Percentiles rank a stretch among this genome's conserved stretches.
Conservation (phyloP, 1,140 invertebrate genomes). For the Drosophila triauraria region DNA sequence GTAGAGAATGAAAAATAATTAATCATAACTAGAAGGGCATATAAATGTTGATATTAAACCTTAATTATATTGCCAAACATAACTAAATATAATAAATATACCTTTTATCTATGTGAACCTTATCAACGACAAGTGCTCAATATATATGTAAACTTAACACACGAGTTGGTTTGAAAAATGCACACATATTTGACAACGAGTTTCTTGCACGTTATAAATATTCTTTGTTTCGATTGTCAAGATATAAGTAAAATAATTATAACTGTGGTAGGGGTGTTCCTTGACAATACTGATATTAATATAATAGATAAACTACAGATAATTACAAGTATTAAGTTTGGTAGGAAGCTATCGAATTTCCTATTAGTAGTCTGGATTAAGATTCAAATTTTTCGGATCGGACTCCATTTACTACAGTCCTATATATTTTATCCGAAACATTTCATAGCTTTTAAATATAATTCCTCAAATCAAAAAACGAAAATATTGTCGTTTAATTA, state of each 20-base stretch:
- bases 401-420: not conserved
- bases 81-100: constrained; percentile 28
- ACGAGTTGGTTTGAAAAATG: constrained; percentile 77
- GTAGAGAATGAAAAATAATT: constrained; percentile 51
- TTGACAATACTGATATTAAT: no score
- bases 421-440: not conserved
- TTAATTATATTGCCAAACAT: constrained; percentile 30
- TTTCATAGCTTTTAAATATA: not conserved
- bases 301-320: no score
- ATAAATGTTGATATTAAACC: constrained; percentile 50
- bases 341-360: no score
- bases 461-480: not conserved
- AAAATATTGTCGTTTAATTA: not conserved
- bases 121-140: constrained; percentile 36
- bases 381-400: not conserved
- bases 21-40: constrained; percentile 52
- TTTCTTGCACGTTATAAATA: constrained; percentile 74
- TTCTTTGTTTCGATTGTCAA: constrained; percentile 51
- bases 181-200: constrained; percentile 80
- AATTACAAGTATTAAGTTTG: not conserved
- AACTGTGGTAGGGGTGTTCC: constrained; percentile 41
- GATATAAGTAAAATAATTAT: constrained; percentile 5
- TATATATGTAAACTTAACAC: constrained; percentile 52
- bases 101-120: constrained; percentile 28
- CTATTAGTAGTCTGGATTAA: not conserved